Evolutionary conservation across 2,888 invertebrate species (phyloP), one percentile per base, ranked within the genome.

Genomic region (Pterobdella sp.): DNA sequence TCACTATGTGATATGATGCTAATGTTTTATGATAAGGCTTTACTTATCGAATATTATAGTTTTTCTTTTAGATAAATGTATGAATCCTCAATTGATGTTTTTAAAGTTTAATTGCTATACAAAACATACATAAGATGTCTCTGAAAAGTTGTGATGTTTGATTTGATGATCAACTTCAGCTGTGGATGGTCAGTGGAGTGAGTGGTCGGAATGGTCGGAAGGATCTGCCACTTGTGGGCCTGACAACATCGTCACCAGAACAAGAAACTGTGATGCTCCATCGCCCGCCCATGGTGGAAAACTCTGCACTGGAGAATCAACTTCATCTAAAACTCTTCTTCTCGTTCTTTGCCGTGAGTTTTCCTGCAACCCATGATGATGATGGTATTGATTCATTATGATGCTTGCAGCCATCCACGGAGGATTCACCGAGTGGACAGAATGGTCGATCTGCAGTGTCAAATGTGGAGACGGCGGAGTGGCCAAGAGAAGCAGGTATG

Each of bases 221-320:
- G 82, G 83, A 75, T 79, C 80, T 73, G 76, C 75, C 3, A 75
- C 80, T 0, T 84, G 84, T 78, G 83, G 81, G 1, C 37, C 65
- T 37, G 76, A 71, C n/a, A 83, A 82, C 10, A 73, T 77, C 34
- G 77, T 79, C 29, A 67, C 73, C 0, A 77, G 84, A 7, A 74
- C 76, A 1, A 79, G 84, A 35, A 75, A 77, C 2, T 84, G 84
- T 77, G 78, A 82, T 76, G 79, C 79, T 68, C 83, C 83, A 0
- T 71, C 76, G 10, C 81, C 82, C 1, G n/a, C 18, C 7, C 2
- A 36, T 26, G 68, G 42, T 36, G 68, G 68, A 35, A 68, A 37
- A 10, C 60, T 65, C 1, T 84, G 84, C 76, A 71, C 63, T 29
- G 84, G 83, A 7, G 76, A 76, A 7, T 75, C 75, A 37, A 75